Evolutionary conservation across 2,797 vertebrate genomes (phyloP).

Genomic region (Dromococcyx pavoninus): DNA sequence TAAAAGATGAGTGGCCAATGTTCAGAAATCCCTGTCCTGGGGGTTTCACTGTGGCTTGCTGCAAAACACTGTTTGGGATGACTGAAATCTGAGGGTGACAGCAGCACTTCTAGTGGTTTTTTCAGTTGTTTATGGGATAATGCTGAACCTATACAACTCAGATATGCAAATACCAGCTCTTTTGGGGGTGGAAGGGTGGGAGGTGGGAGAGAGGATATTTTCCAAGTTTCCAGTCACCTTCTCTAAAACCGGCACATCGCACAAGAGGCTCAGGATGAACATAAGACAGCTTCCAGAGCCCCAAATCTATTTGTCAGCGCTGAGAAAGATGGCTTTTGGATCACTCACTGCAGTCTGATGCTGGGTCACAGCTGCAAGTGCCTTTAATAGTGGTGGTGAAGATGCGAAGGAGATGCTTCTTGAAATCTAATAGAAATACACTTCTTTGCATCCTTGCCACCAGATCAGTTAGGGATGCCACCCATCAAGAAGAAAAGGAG

Average conservation of each 20-base stretch:
- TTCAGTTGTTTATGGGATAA: background rate
- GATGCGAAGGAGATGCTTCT: background rate
- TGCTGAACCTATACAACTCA: background rate
- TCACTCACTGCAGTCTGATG: background rate
- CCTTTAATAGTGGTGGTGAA: background rate
- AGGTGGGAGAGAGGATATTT: background rate
- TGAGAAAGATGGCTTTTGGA: background rate
- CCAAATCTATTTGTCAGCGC: background rate
- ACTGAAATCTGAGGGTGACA: background rate
- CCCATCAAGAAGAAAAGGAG: background rate
- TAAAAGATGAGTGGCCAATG: background rate
- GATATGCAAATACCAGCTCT: background rate
- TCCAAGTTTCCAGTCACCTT: background rate
- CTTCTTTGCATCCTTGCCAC: background rate
- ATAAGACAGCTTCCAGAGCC: background rate
- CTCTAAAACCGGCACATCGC: background rate
- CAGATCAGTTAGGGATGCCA: background rate
- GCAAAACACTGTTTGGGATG: background rate
- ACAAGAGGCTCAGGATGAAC: background rate
- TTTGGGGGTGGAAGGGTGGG: too few relatives aligned
- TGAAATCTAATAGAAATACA: background rate
- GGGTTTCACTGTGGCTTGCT: background rate
- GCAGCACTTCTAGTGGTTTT: background rate
- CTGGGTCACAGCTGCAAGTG: background rate
- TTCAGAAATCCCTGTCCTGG: background rate